Conservation (phyloP, 2,797 vertebrate species). For the Enteromius anoplus region DNA sequence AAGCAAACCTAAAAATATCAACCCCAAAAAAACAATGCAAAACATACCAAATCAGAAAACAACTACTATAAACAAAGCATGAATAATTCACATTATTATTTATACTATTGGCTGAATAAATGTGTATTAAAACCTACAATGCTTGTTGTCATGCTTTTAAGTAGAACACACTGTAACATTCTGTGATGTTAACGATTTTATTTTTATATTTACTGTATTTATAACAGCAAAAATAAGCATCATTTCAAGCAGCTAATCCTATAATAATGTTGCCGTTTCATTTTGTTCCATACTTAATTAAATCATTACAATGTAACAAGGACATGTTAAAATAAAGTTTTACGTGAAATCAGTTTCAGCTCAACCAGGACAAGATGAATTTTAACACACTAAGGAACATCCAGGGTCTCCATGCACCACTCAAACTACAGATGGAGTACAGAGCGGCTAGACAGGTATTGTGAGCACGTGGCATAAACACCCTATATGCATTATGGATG, state of each 20-base stretch:
- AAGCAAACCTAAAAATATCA: neutral
- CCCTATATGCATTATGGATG: neutral
- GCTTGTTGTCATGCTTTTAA: neutral
- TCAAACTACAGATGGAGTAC: conserved; percentile 97
- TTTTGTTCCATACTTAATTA: neutral
- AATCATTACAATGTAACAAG: neutral
- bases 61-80: neutral
- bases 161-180: neutral
- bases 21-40: neutral
- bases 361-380: conserved; percentile 94
- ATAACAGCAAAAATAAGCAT: neutral
- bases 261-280: neutral
- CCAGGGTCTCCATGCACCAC: conserved; percentile 93
- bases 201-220: neutral
- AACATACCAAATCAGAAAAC: too few relatives aligned
- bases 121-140: too few relatives aligned
- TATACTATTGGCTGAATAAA: neutral
- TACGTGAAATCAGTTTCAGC: conserved; percentile 80
- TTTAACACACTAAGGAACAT: conserved; percentile 91
- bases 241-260: neutral
- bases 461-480: neutral
- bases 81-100: neutral
- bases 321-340: neutral
- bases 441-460: conserved; percentile 90
- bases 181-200: neutral